phyloP scores from a whole-genome alignment of 2,113 vertebrate species.

The Oncorhynchus keta region DNA sequence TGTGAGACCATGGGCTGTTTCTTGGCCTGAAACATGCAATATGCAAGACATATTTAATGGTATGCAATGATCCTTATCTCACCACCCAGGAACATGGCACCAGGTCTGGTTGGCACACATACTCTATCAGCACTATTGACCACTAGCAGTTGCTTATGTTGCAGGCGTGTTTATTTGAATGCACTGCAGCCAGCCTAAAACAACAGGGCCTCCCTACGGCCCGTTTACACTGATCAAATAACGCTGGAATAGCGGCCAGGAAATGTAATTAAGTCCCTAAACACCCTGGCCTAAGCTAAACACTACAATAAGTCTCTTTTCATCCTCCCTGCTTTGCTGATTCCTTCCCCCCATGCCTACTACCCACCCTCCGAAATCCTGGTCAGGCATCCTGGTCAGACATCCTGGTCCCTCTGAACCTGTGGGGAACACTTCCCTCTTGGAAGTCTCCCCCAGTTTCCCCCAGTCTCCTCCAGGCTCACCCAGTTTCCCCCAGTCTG shows the following conservation, averaged over 20 bases:
- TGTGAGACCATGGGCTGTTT: neutral
- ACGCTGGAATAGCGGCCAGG: slow-evolving; percentile 30
- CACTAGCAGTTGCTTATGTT: neutral
- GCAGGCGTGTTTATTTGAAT: neutral
- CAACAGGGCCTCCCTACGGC: slow-evolving; percentile 31
- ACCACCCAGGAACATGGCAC: neutral
- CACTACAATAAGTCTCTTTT: neutral
- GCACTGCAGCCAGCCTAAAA: slow-evolving; percentile 19
- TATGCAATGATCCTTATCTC: neutral
- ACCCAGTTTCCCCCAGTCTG: neutral
- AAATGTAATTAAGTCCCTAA: slow-evolving; percentile 40
- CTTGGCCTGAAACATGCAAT: neutral
- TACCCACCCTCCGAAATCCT: too few species aligned
- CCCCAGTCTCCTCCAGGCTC: neutral
- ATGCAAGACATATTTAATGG: too few species aligned
- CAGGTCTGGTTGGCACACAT: neutral
- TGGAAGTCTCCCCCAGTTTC: neutral
- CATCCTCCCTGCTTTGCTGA: slow-evolving; percentile 1
- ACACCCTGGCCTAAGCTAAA: slow-evolving; percentile 16
- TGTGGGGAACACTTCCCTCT: too few species aligned
- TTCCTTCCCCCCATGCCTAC: too few species aligned
- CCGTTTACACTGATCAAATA: slow-evolving; percentile 43
- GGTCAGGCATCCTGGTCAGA: too few species aligned
- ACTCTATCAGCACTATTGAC: neutral
- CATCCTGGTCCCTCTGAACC: too few species aligned